A percentile compares a stretch with the other conserved stretches of the same genome.
These are phyloP conservation scores for Lathronympha strigana DNA, from an alignment of 2,888 invertebrate genomes.

Conservation along the genomic window DNA sequence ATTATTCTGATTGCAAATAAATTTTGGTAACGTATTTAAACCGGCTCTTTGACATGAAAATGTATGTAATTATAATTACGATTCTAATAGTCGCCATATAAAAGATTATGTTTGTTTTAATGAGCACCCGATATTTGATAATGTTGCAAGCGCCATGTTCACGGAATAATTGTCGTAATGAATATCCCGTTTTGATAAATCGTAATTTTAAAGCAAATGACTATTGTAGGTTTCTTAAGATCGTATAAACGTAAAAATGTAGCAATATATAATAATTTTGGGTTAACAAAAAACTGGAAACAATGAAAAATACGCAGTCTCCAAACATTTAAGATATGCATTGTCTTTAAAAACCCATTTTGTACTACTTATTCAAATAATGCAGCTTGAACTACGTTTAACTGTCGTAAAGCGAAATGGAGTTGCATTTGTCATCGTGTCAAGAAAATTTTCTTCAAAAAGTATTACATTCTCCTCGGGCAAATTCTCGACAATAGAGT, in stretches of 20 bases:
- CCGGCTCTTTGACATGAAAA: too few species aligned
- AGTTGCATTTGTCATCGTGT: constrained; percentile 33
- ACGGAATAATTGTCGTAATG: too few species aligned
- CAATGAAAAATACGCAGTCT: not conserved
- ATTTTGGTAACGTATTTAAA: too few species aligned
- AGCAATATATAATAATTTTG: not conserved
- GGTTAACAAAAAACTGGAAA: not conserved
- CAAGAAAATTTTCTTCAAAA: constrained; percentile 23
- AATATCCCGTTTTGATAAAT: too few species aligned
- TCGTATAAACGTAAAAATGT: too few species aligned
- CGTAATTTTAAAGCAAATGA: too few species aligned
- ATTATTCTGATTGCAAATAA: not conserved
- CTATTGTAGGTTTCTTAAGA: too few species aligned
- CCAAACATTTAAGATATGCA: constrained; percentile 6
- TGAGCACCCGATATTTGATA: too few species aligned
- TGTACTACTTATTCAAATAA: not conserved
- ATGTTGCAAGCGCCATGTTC: too few species aligned
- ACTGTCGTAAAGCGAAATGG: constrained; percentile 4
- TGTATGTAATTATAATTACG: too few species aligned
- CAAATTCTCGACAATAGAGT: constrained; percentile 16
- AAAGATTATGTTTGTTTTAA: too few species aligned
- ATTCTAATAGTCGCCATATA: too few species aligned
- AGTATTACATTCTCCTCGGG: constrained; percentile 26
- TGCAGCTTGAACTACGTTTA: not conserved
- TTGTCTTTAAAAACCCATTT: constrained; percentile 1